Conservation (phyloP, 2,888 invertebrate genomes). For the Erannis defoliaria region DNA sequence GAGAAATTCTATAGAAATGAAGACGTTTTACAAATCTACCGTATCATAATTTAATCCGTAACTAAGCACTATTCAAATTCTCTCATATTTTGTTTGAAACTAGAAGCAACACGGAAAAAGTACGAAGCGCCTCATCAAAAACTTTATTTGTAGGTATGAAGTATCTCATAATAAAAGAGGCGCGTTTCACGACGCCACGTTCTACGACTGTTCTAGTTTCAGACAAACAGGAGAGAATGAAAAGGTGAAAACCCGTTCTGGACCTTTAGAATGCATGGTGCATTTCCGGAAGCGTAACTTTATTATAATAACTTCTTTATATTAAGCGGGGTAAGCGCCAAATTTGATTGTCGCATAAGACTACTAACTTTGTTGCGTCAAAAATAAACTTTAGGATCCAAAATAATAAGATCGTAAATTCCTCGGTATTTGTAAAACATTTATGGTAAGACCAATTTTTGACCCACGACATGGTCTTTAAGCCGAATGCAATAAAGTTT, state of each 20-base stretch:
- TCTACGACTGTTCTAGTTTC: slow-evolving; percentile 58
- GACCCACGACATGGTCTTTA: slow-evolving; percentile 31
- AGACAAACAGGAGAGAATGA: slow-evolving; percentile 45
- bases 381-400: slow-evolving; percentile 13
- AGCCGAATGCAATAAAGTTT: slow-evolving; percentile 33
- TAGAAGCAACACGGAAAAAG: slow-evolving; percentile 30
- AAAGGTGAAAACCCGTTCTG: slow-evolving; percentile 49
- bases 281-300: slow-evolving; percentile 53
- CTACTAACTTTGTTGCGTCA: background rate
- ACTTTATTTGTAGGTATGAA: background rate
- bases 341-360: slow-evolving; percentile 30
- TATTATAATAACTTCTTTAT: slow-evolving; percentile 37
- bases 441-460: background rate
- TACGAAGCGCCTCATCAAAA: background rate
- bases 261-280: slow-evolving; percentile 48
- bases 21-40: slow-evolving; percentile 46
- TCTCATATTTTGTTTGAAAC: slow-evolving; percentile 26
- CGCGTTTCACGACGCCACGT: slow-evolving; percentile 48
- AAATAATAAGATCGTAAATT: slow-evolving; percentile 11
- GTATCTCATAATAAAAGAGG: background rate
- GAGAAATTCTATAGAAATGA: slow-evolving; percentile 43
- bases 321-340: background rate
- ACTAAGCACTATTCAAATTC: slow-evolving; percentile 52
- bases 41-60: slow-evolving; percentile 50
- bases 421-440: slow-evolving; percentile 1